Base-by-base conservation (phyloP, 2,113 vertebrate species). In the Xiphophorus hellerii region DNA sequence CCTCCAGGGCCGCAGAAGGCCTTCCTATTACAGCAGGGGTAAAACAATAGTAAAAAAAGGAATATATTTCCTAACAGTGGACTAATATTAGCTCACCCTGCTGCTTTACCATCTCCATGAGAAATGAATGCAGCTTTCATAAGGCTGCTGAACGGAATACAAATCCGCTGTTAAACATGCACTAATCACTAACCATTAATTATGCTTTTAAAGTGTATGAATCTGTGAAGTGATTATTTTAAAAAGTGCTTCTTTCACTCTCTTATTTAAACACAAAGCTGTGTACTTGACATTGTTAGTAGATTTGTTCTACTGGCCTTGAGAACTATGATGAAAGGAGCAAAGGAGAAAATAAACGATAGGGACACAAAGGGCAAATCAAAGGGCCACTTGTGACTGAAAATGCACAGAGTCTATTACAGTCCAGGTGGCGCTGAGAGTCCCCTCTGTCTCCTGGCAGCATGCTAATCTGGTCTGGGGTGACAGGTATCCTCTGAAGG, bases 401-500 rank as follows among this genome's bases (percentile, higher is more conserved):
- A 90, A 89, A 64, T 69, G 80, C 76, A 71, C 76, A 71, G 42
- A 66, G 76, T 85, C 72, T 71, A 84, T 88, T 86, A 81, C 35
- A 77, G 84, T 80, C 81, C 87, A 90, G 84, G 91, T 90, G 89
- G 87, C 77, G 70, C 69, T 39, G 62, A 70, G 77, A 72, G 73
- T 15, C 35, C 74, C 14, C 72, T 79, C 78, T 73, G 85, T 77
- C 74, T 84, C 79, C 61, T 14, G 71, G 78, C 78, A 77, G 74
- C 76, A 88, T 84, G 84, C 80, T 85, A 90, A 90, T 88, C 78
- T 76, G 79, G 68, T 76, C 39, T 51, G 69, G 37, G 75, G 25
- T 86, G 87, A 90, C 85, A 85, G 85, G 85, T 89, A 84, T 76
- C 78, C 85, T 90, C 87, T 78, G 76, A 91, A 89, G 86, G 84